These are phyloP conservation scores for Pocillopora grandis DNA, from an alignment of 92 coral and sea anemone species.

Conservation along the genomic window DNA sequence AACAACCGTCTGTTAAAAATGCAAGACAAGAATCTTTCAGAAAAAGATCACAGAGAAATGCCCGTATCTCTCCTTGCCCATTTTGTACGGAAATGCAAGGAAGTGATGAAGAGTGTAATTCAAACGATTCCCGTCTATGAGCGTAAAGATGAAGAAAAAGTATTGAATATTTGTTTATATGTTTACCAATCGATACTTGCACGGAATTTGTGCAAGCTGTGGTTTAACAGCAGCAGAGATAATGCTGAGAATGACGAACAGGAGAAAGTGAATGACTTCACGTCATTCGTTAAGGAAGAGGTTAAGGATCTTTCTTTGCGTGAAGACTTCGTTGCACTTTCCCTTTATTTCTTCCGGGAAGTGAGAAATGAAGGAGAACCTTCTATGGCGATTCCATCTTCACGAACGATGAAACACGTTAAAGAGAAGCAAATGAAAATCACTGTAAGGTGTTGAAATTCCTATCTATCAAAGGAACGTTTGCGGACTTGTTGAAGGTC, in stretches of 20 bases:
- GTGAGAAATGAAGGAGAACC: slow-evolving; percentile 25
- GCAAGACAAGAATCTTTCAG: slow-evolving; percentile 41
- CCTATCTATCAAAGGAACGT: slow-evolving; percentile 10
- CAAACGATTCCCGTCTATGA: too few species aligned
- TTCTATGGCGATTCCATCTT: slow-evolving; percentile 32
- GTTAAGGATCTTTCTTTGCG: slow-evolving; percentile 5
- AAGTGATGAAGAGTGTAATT: slow-evolving; percentile 50
- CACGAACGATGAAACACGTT: slow-evolving; percentile 37
- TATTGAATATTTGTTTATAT: slow-evolving; percentile 10
- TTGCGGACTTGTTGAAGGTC: slow-evolving; percentile 7
- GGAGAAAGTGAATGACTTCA: slow-evolving; percentile 22
- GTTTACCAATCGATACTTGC: slow-evolving; percentile 68
- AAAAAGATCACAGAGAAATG: slow-evolving; percentile 4
- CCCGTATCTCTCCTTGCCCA: slow-evolving; percentile 13
- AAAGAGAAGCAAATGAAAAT: slow-evolving; percentile 27
- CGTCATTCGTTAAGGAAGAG: slow-evolving; percentile 38
- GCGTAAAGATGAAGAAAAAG: too few species aligned
- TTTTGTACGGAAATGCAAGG: slow-evolving; percentile 52
- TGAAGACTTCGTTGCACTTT: slow-evolving; percentile 37
- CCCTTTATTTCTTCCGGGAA: slow-evolving; percentile 21
- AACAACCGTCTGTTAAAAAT: slow-evolving; percentile 15
- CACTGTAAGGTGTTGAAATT: too few species aligned
- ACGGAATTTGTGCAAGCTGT: slow-evolving; percentile 51
- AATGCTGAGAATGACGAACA: slow-evolving; percentile 4
- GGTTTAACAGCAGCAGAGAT: slow-evolving; percentile 18